Conservation (phyloP, 2,888 invertebrate genomes). For the Hirtodrosophila cameraria region DNA sequence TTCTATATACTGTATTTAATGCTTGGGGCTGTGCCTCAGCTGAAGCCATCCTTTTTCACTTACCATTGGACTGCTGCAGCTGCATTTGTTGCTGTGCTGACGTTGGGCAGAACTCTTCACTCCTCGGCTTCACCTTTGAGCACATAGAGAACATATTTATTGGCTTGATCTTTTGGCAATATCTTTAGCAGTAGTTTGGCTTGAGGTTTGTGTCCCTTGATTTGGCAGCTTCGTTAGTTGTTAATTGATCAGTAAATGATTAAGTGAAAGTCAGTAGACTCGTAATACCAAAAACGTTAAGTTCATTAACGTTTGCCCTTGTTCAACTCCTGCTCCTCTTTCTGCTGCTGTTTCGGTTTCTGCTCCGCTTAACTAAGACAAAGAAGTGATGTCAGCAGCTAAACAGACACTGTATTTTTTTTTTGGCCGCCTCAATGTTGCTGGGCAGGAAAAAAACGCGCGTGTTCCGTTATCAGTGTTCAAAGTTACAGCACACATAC, state of each 20-base stretch:
- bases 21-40: constrained; percentile 41
- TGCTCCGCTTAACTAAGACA: constrained; percentile 6
- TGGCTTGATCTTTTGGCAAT: constrained; percentile 20
- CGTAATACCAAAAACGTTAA: constrained; percentile 2
- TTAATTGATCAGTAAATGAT: constrained; percentile 44
- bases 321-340: neutral
- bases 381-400: constrained; percentile 55
- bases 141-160: constrained; percentile 84
- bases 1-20: neutral
- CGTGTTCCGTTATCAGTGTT: constrained; percentile 54
- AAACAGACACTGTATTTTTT: constrained; percentile 35
- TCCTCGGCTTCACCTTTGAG: constrained; percentile 83
- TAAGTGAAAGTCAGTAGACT: neutral
- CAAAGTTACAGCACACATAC: constrained; percentile 37
- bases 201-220: constrained; percentile 6
- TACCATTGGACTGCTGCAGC: constrained; percentile 81
- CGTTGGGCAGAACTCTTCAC: constrained; percentile 72
- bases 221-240: constrained; percentile 67
- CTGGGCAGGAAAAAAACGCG: constrained; percentile 50
- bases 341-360: neutral
- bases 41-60: constrained; percentile 42
- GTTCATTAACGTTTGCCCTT: constrained; percentile 21
- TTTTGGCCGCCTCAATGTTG: constrained; percentile 32
- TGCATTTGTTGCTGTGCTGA: constrained; percentile 44
- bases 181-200: constrained; percentile 1